These are phyloP conservation scores for Planiliza haematocheilus DNA, from an alignment of 2,113 vertebrate genomes.

Conservation along the genomic window DNA sequence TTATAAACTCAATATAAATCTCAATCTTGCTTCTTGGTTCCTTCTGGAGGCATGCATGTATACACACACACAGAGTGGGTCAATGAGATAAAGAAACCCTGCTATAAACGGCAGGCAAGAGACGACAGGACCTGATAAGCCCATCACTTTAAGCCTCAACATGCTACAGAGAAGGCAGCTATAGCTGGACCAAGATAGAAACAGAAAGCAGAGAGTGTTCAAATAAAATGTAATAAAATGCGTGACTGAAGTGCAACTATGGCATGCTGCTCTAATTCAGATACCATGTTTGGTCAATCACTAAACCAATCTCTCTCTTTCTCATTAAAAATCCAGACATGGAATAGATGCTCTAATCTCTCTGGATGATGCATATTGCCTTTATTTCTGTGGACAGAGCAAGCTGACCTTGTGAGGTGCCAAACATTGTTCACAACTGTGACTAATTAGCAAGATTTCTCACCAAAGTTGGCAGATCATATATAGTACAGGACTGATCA, in stretches of 20 bases:
- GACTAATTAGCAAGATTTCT: constrained; percentile 11
- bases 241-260: background rate
- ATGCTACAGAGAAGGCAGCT: constrained; percentile 47
- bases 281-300: background rate
- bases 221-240: background rate
- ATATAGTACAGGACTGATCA: background rate
- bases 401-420: background rate
- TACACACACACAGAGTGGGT: constrained; percentile 60
- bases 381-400: background rate
- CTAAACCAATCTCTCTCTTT: background rate
- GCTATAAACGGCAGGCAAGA: constrained; percentile 70
- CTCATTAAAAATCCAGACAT: background rate
- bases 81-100: constrained; percentile 75
- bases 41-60: constrained; percentile 5
- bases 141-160: constrained; percentile 71
- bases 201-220: constrained; percentile 1
- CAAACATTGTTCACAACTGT: constrained; percentile 3
- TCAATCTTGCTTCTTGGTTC: constrained; percentile 7
- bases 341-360: background rate
- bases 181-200: constrained; percentile 21
- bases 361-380: background rate
- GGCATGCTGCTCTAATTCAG: background rate
- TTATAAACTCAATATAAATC: constrained; percentile 52
- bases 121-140: constrained; percentile 76
- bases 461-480: background rate